Conservation (phyloP, 1,140 invertebrate species). For the Psilanteris sp. region DNA sequence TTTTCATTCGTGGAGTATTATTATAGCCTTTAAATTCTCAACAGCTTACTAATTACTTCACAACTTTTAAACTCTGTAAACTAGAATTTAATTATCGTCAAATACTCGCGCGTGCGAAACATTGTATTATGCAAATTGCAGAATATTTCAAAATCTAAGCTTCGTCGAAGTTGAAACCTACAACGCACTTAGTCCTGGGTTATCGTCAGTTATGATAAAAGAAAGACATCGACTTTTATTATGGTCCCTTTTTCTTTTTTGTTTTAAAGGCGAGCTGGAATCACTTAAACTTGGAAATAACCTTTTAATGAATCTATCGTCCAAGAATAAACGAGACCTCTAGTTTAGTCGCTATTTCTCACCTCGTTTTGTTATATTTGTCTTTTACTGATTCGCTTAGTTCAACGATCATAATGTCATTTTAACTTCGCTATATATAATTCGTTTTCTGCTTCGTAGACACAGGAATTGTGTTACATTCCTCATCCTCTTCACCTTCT, state of each 20-base stretch:
- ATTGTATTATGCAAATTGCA: neutral
- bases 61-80: slow-evolving; percentile 34
- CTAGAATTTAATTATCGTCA: slow-evolving; percentile 30
- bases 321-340: slow-evolving; percentile 67
- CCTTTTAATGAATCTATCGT: slow-evolving; percentile 74
- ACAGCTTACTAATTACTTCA: slow-evolving; percentile 39
- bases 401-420: slow-evolving; percentile 66
- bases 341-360: slow-evolving; percentile 67
- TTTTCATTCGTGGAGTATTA: slow-evolving; percentile 39
- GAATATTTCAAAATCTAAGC: neutral
- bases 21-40: slow-evolving; percentile 34
- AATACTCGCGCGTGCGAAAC: neutral
- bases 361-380: slow-evolving; percentile 47
- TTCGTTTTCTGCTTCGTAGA: slow-evolving; percentile 64
- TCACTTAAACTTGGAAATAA: slow-evolving; percentile 76
- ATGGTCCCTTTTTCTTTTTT: no score
- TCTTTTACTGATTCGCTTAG: slow-evolving; percentile 42
- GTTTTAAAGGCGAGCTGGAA: slow-evolving; percentile 68
- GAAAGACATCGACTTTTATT: slow-evolving; percentile 3
- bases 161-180: neutral
- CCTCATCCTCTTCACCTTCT: slow-evolving; percentile 15
- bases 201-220: slow-evolving; percentile 27
- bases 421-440: slow-evolving; percentile 65
- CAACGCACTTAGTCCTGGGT: no score
- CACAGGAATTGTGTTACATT: slow-evolving; percentile 63